Conservation (phyloP, 2,797 vertebrate genomes). For the Takifugu rubripes region DNA sequence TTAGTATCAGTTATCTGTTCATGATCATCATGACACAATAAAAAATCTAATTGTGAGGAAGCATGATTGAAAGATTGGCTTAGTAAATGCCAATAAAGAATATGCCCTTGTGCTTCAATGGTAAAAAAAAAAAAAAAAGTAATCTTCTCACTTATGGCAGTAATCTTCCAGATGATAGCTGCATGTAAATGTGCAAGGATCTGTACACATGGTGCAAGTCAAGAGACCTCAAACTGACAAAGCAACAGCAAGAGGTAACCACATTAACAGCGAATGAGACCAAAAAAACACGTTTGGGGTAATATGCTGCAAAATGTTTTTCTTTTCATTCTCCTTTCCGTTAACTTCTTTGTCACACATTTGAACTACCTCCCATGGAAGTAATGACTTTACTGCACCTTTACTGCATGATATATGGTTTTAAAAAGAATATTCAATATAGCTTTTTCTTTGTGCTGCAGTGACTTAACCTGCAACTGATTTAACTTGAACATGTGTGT, state of each 20-base stretch:
- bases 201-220: constrained; percentile 44
- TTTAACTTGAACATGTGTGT: too few relatives aligned
- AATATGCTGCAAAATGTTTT: too few relatives aligned
- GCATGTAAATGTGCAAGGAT: constrained; percentile 34
- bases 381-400: too few relatives aligned
- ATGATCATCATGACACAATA: constrained; percentile 55
- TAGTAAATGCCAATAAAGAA: constrained; percentile 31
- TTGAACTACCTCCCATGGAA: too few relatives aligned
- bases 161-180: constrained; percentile 15
- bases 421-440: too few relatives aligned
- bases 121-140: constrained; percentile 12
- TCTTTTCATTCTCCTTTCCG: too few relatives aligned
- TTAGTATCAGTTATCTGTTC: constrained; percentile 45
- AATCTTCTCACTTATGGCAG: constrained; percentile 16
- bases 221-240: constrained; percentile 31
- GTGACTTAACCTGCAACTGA: too few relatives aligned
- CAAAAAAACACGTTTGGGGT: too few relatives aligned
- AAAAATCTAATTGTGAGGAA: constrained; percentile 40
- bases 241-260: constrained; percentile 19
- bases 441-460: too few relatives aligned
- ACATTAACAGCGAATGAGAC: not conserved
- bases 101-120: constrained; percentile 27
- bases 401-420: too few relatives aligned
- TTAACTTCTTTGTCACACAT: too few relatives aligned
- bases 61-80: constrained; percentile 41